Conservation (phyloP, 1,140 invertebrate genomes). For the Trachymyrmex cornetzi region DNA sequence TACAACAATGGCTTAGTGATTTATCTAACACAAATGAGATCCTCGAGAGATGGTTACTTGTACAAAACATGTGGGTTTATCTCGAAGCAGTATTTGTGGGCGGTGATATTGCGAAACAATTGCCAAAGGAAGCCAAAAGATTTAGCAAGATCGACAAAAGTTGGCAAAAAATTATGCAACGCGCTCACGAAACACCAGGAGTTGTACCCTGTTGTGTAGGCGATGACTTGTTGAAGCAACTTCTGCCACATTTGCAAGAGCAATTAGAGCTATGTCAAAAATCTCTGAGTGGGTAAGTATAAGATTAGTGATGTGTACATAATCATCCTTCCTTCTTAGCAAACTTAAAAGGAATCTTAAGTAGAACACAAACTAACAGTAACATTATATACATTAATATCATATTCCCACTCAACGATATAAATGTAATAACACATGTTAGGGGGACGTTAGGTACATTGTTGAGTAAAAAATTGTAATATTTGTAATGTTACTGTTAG, state of each 20-base stretch:
- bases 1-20: conserved; percentile 98
- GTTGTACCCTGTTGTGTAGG: conserved; percentile 98
- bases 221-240: conserved; percentile 96
- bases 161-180: conserved; percentile 99
- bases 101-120: conserved; percentile 98
- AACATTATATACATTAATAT: too few species aligned
- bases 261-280: conserved; percentile 99
- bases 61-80: conserved; percentile 99
- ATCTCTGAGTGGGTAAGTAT: conserved; percentile 94
- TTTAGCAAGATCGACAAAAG: conserved; percentile 99
- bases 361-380: too few species aligned
- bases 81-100: conserved; percentile 99
- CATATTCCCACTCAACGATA: too few species aligned
- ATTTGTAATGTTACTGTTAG: too few species aligned
- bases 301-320: background rate
- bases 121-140: conserved; percentile 97
- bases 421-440: too few species aligned
- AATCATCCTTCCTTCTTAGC: background rate
- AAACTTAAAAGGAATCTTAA: background rate
- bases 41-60: conserved; percentile 97
- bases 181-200: conserved; percentile 97
- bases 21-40: conserved; percentile 99
- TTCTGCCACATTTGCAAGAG: conserved; percentile 98
- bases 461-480: too few species aligned
- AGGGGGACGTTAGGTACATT: too few species aligned